Evolutionary conservation across 30 jellyfish, hydroid and myxozoan genomes (phyloP).

Genomic region (Cassiopea andromeda): DNA sequence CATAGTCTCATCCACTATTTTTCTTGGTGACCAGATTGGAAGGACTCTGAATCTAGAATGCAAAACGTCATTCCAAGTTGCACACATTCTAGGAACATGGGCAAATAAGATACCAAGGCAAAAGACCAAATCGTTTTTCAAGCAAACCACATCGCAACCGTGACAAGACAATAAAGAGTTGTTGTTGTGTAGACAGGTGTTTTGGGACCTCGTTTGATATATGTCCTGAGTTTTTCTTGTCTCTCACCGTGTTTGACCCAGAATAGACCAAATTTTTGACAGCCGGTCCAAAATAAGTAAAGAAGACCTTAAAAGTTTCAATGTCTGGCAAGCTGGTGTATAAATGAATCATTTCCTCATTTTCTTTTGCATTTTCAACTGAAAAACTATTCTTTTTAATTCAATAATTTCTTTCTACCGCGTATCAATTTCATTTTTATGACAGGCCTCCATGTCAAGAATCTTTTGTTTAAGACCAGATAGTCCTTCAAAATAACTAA

Average conservation of each 20-base stretch:
- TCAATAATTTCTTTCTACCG: neutral
- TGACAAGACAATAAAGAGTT: neutral
- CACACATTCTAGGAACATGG: conserved; percentile 36
- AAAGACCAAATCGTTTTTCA: neutral
- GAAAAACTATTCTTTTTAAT: neutral
- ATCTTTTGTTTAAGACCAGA: neutral
- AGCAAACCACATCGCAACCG: conserved; percentile 29
- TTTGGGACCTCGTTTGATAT: no score
- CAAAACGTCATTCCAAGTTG: conserved; percentile 41
- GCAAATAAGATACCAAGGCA: conserved; percentile 11
- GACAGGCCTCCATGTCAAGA: neutral
- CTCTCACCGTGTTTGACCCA: neutral
- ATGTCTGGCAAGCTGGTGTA: conserved; percentile 27
- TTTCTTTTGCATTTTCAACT: neutral
- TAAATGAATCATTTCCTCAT: neutral
- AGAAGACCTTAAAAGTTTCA: conserved; percentile 2
- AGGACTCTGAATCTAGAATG: neutral
- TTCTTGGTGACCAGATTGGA: conserved; percentile 50
- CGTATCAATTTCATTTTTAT: neutral
- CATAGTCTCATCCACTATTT: conserved; percentile 21
- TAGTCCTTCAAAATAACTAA: neutral
- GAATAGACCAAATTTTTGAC: conserved; percentile 9
- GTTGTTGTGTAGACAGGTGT: no score
- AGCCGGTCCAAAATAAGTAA: conserved; percentile 22
- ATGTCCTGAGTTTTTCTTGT: neutral